A percentile compares a stretch with the other conserved stretches of the same genome.
Evolutionary conservation across 1,140 invertebrate species (phyloP).

Genomic region (Bombus cullumanus): DNA sequence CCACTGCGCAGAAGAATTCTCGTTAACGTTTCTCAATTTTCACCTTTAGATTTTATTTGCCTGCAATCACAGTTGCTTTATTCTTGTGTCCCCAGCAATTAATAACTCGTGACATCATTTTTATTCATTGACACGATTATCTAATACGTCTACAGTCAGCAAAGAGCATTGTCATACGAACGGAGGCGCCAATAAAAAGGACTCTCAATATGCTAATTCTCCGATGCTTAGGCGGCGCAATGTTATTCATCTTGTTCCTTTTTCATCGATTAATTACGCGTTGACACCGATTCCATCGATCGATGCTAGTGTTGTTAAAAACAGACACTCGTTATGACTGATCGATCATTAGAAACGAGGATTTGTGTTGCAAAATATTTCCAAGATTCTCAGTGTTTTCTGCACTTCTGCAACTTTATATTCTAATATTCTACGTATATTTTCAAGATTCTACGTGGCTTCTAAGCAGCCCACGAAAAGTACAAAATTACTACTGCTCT

Average conservation of each 20-base stretch:
- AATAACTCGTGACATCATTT: neutral
- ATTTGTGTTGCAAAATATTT: too few relatives aligned
- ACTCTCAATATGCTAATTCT: neutral
- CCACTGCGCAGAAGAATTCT: neutral
- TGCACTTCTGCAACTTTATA: neutral
- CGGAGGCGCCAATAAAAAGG: neutral
- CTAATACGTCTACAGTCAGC: neutral
- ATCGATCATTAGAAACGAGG: too few relatives aligned
- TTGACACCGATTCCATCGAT: neutral
- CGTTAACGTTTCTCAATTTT: neutral
- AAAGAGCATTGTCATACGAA: neutral
- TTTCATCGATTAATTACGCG: neutral
- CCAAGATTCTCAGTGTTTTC: too few relatives aligned
- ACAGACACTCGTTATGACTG: too few relatives aligned
- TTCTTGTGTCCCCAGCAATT: neutral
- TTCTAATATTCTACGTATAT: neutral
- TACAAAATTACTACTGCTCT: neutral
- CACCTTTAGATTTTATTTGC: neutral
- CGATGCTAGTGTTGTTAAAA: neutral
- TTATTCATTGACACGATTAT: neutral
- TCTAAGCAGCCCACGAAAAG: too few relatives aligned
- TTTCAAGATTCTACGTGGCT: too few relatives aligned
- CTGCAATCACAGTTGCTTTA: neutral
- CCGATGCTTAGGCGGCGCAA: neutral
- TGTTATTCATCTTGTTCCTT: neutral